Conservation (phyloP, 2,888 invertebrate genomes). For the Drosophila parthenogenetica region DNA sequence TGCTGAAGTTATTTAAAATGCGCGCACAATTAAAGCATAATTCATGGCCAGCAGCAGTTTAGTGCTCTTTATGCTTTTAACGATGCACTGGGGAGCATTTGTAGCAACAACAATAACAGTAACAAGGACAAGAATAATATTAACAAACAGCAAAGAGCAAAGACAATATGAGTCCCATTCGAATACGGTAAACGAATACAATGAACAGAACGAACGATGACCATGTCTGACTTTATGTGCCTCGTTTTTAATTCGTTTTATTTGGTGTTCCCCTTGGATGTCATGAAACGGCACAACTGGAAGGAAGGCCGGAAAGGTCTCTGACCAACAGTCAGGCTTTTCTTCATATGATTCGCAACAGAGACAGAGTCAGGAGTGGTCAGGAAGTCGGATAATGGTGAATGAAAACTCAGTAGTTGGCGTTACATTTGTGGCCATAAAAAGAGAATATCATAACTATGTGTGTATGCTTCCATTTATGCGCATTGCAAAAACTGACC, state of each 20-base stretch:
- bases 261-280: slow-evolving; percentile 23
- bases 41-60: slow-evolving; percentile 78
- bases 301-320: slow-evolving; percentile 16
- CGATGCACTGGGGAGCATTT: slow-evolving; percentile 78
- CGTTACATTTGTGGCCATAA: slow-evolving; percentile 62
- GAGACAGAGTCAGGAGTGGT: too few relatives aligned
- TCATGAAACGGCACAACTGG: slow-evolving; percentile 4
- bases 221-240: slow-evolving; percentile 69
- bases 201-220: slow-evolving; percentile 33
- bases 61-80: slow-evolving; percentile 75
- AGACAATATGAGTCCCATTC: slow-evolving; percentile 39
- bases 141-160: slow-evolving; percentile 21
- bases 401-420: neutral
- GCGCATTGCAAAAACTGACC: slow-evolving; percentile 60
- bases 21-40: slow-evolving; percentile 77
- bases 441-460: slow-evolving; percentile 66
- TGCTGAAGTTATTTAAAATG: slow-evolving; percentile 43
- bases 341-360: slow-evolving; percentile 33
- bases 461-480: slow-evolving; percentile 52
- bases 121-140: slow-evolving; percentile 27
- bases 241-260: slow-evolving; percentile 69
- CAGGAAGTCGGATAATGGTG: neutral
- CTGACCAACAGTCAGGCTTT: slow-evolving; percentile 8
- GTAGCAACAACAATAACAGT: slow-evolving; percentile 44
- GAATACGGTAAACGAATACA: slow-evolving; percentile 44